Evolutionary conservation across 2,113 vertebrate genomes (phyloP), one percentile per base, ranked within the genome.

Genomic region (Takifugu flavidus): DNA sequence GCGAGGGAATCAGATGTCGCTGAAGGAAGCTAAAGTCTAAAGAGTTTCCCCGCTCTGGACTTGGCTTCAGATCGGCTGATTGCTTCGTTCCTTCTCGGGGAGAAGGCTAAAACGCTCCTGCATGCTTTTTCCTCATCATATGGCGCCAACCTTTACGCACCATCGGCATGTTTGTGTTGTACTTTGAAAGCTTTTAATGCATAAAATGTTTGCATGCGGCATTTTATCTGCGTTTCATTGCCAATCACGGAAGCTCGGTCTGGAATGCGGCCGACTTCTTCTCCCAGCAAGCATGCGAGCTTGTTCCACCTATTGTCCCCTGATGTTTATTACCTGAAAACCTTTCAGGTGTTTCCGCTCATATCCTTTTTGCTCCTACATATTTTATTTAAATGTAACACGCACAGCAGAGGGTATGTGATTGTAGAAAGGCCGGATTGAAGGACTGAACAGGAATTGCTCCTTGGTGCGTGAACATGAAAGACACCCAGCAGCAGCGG

Each of bases 381-480:
- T 87, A 85, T 87, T 85, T 73, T 56, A 88, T 86, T 82, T 75
- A 86, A 90, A 87, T 86, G 43, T 62, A 69, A 65, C 84, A 86
- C 77, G 29, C 79, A 78, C 75, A 67, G 67, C 65, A 78, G 72
- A 75, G 87, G 83, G 80, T 87, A 78, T 84, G 87, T 85, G 79
- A 79, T 82, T 50, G 42, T 67, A 51, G 58, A 80, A 61, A 74
- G 64, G 62, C 46, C 31, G 51, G 68, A 58, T 68, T 51, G 70
- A 80, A 64, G 61, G 51, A 59, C 72, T 25, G 58, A 56, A 53
- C 53, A 11, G 59, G 25, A 78, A 81, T 80, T 67, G 77, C 56
- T 76, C 73, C 29, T 56, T 50, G 70, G 74, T 80, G 82, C 82
- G 78, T 83, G 82, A 72, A 26, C 7, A 11, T 39, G 34, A 39